These are phyloP conservation scores for Melospiza georgiana DNA, from an alignment of 2,113 vertebrate genomes.

Conservation along the genomic window DNA sequence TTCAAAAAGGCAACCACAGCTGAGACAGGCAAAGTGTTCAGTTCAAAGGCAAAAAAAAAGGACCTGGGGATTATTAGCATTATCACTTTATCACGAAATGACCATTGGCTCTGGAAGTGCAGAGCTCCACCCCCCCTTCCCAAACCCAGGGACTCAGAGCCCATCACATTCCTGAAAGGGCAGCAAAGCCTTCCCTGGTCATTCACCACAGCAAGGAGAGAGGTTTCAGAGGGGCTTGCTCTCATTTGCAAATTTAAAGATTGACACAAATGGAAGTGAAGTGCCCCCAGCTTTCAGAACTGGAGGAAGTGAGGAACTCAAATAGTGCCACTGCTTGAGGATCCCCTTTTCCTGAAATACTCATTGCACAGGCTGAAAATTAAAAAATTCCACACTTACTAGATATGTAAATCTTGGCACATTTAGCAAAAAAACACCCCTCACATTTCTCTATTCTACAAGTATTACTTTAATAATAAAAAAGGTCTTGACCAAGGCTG, in stretches of 20 bases:
- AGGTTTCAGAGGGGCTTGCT: background rate
- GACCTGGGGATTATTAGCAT: constrained; percentile 66
- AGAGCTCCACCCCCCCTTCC: constrained; percentile 36
- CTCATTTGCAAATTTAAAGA: background rate
- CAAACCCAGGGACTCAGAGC: background rate
- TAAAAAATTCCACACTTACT: background rate
- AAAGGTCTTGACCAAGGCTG: background rate
- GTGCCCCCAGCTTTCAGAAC: background rate
- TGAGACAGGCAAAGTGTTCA: constrained; percentile 67
- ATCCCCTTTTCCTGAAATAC: background rate
- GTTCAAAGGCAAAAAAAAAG: constrained; percentile 73
- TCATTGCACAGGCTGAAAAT: background rate
- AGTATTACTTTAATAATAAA: background rate
- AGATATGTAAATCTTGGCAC: background rate
- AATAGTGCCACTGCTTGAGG: rapidly evolving
- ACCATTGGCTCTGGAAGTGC: constrained; percentile 61
- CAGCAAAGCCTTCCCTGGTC: background rate
- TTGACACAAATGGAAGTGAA: background rate
- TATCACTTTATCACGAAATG: constrained; percentile 68
- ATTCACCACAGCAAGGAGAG: rapidly evolving
- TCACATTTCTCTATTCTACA: background rate
- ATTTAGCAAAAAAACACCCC: background rate
- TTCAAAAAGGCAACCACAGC: constrained; percentile 73
- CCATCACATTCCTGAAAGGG: background rate
- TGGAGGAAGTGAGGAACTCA: background rate